phyloP scores from a whole-genome alignment of 2,113 vertebrate genomes.

The Climacteris rufus region DNA sequence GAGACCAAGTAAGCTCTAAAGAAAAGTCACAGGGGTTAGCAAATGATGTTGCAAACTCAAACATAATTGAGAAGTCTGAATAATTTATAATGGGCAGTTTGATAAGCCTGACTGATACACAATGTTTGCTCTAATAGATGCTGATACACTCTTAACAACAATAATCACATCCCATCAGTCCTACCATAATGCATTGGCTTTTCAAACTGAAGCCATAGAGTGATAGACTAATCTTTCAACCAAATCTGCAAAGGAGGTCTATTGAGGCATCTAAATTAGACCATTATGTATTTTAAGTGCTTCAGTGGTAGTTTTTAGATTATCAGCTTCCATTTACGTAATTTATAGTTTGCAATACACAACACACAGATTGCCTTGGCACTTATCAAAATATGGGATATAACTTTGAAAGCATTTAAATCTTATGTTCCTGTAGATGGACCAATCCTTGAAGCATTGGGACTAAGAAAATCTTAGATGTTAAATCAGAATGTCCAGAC shows the following conservation, averaged over 20 bases:
- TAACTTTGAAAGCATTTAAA: not conserved
- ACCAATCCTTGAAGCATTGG: not conserved
- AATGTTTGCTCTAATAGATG: not conserved
- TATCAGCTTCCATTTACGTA: not conserved
- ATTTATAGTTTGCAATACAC: not conserved
- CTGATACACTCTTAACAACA: not conserved
- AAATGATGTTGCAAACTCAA: not conserved
- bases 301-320: not conserved
- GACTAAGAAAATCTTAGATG: not conserved
- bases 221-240: not conserved
- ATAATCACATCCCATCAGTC: not conserved
- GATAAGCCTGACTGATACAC: not conserved
- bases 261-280: not conserved
- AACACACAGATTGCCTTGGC: not conserved
- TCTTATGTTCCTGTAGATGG: not conserved
- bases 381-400: not conserved
- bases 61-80: not conserved
- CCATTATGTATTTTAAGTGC: conserved; percentile 9
- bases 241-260: not conserved
- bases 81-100: not conserved
- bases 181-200: not conserved
- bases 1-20: not conserved
- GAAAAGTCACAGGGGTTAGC: not conserved
- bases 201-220: not conserved
- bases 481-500: not conserved